These are phyloP conservation scores for Bemisia tabaci DNA, from an alignment of 1,140 invertebrate species.

Conservation along the genomic window DNA sequence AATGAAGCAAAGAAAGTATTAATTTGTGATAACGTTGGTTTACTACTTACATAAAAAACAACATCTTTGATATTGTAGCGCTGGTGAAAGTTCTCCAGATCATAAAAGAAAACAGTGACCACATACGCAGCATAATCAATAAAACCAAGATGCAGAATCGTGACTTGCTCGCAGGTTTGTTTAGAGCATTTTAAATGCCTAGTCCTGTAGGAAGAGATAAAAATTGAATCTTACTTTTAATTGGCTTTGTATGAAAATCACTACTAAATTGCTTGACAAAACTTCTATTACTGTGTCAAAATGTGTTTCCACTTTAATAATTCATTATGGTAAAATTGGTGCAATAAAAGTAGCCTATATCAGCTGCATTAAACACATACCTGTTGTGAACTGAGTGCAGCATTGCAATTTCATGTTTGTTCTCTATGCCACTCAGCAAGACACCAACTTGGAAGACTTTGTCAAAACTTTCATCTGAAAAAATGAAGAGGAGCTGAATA, in stretches of 20 bases:
- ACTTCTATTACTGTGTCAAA: too few species aligned
- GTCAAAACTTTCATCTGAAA: slow-evolving; percentile 70
- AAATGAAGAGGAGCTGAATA: too few species aligned
- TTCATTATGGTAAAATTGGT: too few species aligned
- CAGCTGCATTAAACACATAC: background rate
- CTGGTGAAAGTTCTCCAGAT: slow-evolving; percentile 67
- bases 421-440: slow-evolving; percentile 49
- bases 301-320: too few species aligned
- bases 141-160: slow-evolving; percentile 78
- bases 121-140: slow-evolving; percentile 78
- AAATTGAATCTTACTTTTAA: too few species aligned
- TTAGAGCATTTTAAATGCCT: slow-evolving; percentile 66
- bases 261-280: too few species aligned
- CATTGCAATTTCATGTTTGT: slow-evolving; percentile 9
- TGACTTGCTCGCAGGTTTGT: slow-evolving; percentile 73
- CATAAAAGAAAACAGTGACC: slow-evolving; percentile 69
- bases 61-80: slow-evolving; percentile 72
- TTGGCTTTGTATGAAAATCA: too few species aligned
- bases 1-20: too few species aligned
- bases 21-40: too few species aligned
- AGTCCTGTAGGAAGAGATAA: slow-evolving; percentile 41
- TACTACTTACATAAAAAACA: slow-evolving; percentile 83
- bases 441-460: slow-evolving; percentile 75
- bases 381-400: slow-evolving; percentile 5
- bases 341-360: too few species aligned